Evolutionary conservation across 2,888 invertebrate genomes (phyloP), one percentile per base, ranked within the genome.

Genomic region (Epirrita christyi): DNA sequence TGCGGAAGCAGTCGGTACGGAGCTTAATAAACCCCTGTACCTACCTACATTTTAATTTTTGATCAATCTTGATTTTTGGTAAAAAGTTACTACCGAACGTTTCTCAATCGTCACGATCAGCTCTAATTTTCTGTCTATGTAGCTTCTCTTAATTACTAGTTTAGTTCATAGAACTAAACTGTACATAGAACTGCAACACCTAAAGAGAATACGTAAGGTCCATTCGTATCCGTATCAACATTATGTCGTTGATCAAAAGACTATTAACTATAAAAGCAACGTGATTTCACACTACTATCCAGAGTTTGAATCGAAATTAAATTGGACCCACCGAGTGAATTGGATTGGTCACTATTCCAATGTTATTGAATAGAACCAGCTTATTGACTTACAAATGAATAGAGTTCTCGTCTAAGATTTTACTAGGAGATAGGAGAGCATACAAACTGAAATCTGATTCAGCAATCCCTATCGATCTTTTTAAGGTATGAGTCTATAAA

Each of bases 281-380:
- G 62, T 53, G 66, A 73, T 70, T 72, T 64, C 67, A 66, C 63
- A 64, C 55, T 62, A 58, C 46, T 62, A 55, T 48, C 59, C 66
- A 67, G 68, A 43, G 49, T 47, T 55, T 55, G 68, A 78, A 74
- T 71, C 54, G 57, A 72, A 77, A 79, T 75, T 70, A 72, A 75
- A 79, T 79, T 77, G 73, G 66, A 70, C 74, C 68, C 68, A 67
- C 56, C 63, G 61, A 71, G 62, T 71, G 60, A 63, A 61, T 59
- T 43, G 62, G 52, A 63, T 63, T 60, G 66, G 62, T 62, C 56
- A 59, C 59, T 55, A 57, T 56, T 57, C 48, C 55, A 55, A 50
- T 51, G 46, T 67, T 73, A 73, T 68, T 71, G 70, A 75, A 72
- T 67, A 66, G 61, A 53, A 55, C 58, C 59, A 59, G 67, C 61